Conservation (phyloP, 1,140 invertebrate genomes). For the Drosophila bocqueti region DNA sequence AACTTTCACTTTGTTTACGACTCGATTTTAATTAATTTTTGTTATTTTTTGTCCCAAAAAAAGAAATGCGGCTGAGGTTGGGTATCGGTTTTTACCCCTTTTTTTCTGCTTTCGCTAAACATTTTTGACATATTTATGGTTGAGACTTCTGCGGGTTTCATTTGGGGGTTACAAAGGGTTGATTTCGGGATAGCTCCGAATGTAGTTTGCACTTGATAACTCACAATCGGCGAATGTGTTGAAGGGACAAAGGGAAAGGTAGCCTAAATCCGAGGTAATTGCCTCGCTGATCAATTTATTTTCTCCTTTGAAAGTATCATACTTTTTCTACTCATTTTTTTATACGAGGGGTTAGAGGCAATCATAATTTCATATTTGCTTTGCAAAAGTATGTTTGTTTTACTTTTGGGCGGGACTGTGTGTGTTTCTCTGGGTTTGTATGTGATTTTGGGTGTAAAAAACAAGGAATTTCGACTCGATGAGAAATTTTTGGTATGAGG, state of each 20-base stretch:
- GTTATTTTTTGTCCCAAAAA: constrained; percentile 50
- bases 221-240: constrained; percentile 24
- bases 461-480: not conserved
- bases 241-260: constrained; percentile 23
- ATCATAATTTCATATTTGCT: constrained; percentile 80
- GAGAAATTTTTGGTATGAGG: not conserved
- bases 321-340: constrained; percentile 18
- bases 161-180: constrained; percentile 41
- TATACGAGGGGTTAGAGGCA: constrained; percentile 26
- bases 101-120: constrained; percentile 34
- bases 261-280: constrained; percentile 25
- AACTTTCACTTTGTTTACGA: constrained; percentile 71
- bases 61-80: constrained; percentile 7
- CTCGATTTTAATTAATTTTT: constrained; percentile 76
- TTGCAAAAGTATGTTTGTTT: constrained; percentile 75
- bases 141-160: constrained; percentile 29
- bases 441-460: constrained; percentile 6
- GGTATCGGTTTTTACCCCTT: constrained; percentile 49
- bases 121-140: constrained; percentile 69
- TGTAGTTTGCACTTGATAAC: constrained; percentile 37
- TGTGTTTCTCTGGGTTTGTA: not conserved
- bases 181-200: constrained; percentile 10
- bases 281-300: constrained; percentile 61
- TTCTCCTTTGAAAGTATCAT: constrained; percentile 39
- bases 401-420: constrained; percentile 42